phyloP scores from a whole-genome alignment of 53 echinoderm and acorn worm genomes.

The Henricia sp. region DNA sequence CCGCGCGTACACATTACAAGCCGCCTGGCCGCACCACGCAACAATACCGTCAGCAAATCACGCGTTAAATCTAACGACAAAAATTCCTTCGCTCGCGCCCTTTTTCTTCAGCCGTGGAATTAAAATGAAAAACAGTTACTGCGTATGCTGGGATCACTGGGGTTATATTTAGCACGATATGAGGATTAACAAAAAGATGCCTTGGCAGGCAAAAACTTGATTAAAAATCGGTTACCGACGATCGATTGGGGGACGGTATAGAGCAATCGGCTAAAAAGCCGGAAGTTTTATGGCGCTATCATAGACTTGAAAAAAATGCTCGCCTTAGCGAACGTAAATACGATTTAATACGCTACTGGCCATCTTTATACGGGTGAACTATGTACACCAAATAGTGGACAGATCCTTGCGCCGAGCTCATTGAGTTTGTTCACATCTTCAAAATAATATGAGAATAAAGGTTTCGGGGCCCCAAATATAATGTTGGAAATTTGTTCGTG shows the following conservation, averaged over 20 bases:
- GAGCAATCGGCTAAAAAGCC: background rate
- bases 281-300: slow-evolving; percentile 57
- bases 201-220: slow-evolving; percentile 13
- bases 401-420: too few species aligned
- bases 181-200: too few species aligned
- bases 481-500: too few species aligned
- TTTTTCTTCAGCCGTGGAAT: background rate
- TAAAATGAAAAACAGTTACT: background rate
- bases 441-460: too few species aligned
- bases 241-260: background rate
- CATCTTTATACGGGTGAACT: too few species aligned
- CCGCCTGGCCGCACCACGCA: background rate
- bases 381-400: too few species aligned
- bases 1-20: slow-evolving; percentile 21
- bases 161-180: too few species aligned
- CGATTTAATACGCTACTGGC: slow-evolving; percentile 50
- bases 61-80: slow-evolving; percentile 32
- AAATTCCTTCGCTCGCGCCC: slow-evolving; percentile 2
- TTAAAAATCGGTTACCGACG: slow-evolving; percentile 16
- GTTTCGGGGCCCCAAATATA: too few species aligned
- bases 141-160: too few species aligned
- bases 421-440: too few species aligned
- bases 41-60: slow-evolving; percentile 37
- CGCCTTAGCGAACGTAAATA: slow-evolving; percentile 27
- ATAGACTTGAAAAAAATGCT: slow-evolving; percentile 3